phyloP scores from a whole-genome alignment of 2,113 vertebrate species.

The Pterocles orientalis region DNA sequence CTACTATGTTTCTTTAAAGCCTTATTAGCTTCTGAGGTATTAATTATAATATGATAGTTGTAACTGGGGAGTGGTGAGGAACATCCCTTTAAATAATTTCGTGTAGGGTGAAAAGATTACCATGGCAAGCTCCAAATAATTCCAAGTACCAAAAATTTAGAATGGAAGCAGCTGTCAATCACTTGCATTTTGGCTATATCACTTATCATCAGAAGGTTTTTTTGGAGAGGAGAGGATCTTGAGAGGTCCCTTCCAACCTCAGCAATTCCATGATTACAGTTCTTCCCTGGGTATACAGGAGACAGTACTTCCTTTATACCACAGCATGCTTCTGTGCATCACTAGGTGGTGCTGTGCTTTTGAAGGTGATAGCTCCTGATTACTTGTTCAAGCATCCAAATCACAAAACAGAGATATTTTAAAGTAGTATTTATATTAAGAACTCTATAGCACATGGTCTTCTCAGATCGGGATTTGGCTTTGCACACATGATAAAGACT shows the following conservation, averaged over 20 bases:
- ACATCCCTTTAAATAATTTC: background rate
- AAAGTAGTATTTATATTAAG: background rate
- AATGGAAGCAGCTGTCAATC: background rate
- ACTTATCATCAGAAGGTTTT: background rate
- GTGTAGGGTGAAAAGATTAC: background rate
- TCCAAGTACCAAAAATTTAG: background rate
- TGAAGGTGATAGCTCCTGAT: background rate
- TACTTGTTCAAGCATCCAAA: background rate
- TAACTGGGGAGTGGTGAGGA: background rate
- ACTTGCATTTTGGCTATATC: background rate
- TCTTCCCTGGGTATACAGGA: background rate
- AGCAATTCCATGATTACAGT: background rate
- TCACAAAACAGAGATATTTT: background rate
- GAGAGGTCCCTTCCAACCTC: background rate
- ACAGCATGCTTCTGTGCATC: background rate
- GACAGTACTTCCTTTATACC: background rate
- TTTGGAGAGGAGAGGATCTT: background rate
- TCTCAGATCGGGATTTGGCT: background rate
- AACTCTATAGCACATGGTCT: background rate
- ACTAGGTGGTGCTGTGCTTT: conserved; percentile 47
- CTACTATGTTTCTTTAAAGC: background rate
- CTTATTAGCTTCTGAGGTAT: background rate
- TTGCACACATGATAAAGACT: background rate
- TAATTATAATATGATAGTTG: background rate
- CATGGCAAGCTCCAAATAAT: background rate